phyloP scores from a whole-genome alignment of 1,140 invertebrate species.

The Drosophila asahinai region DNA sequence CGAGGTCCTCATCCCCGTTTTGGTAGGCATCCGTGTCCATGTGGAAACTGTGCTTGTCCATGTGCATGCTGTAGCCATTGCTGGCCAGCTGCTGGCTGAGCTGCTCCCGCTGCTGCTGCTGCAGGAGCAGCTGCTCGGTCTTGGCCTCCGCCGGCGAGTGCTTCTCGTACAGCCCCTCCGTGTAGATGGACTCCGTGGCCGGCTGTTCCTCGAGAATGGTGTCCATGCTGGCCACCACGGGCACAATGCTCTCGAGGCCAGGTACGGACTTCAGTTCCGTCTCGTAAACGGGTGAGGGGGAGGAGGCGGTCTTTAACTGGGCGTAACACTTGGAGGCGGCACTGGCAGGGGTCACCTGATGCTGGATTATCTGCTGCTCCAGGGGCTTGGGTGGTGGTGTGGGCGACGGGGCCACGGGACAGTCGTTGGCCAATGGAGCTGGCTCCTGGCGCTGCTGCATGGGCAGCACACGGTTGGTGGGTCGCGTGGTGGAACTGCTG shows the following conservation, averaged over 20 bases:
- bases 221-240: constrained; percentile 17
- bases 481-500: constrained; percentile 69
- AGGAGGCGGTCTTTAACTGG: constrained; percentile 29
- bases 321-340: constrained; percentile 37
- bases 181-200: constrained; percentile 47
- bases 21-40: constrained; percentile 61
- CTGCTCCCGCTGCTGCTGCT: constrained; percentile 52
- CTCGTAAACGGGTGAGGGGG: constrained; percentile 55
- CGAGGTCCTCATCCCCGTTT: constrained; percentile 34
- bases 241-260: constrained; percentile 55
- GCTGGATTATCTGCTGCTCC: constrained; percentile 41
- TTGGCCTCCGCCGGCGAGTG: constrained; percentile 42
- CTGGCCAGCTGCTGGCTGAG: constrained; percentile 43
- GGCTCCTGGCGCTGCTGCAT: constrained; percentile 87
- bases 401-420: constrained; percentile 54
- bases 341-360: constrained; percentile 23
- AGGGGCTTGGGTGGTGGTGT: constrained; percentile 58
- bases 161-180: constrained; percentile 57
- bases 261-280: constrained; percentile 69
- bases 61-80: constrained; percentile 37
- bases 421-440: constrained; percentile 44
- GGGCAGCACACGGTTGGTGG: constrained; percentile 91
- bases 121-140: constrained; percentile 57
- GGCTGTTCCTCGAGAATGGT: constrained; percentile 78
- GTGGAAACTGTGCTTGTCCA: constrained; percentile 64